Evolutionary conservation across 2,113 vertebrate genomes (phyloP), one percentile per base, ranked within the genome.

Genomic region (Silurus meridionalis): DNA sequence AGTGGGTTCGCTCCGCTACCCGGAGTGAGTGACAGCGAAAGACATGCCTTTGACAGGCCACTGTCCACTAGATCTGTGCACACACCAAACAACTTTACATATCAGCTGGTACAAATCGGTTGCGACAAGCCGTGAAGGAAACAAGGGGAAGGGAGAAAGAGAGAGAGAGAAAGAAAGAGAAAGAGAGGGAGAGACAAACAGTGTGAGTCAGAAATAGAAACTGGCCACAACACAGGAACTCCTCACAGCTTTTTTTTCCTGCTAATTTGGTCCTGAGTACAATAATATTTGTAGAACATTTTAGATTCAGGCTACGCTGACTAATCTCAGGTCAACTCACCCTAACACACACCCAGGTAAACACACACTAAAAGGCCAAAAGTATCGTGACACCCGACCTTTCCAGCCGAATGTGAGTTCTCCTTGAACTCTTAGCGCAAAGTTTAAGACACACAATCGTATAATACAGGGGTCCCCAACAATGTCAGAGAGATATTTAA

Each of bases 41-140:
- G 88, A 89, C 86, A 91, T 88, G 88, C 23, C 83, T 89, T 69
- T 91, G 91, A 92, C 91, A 91, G 58, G 17, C 17, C 87, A 88
- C 88, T 90, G 87, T 90, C 90, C 88, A 84, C 69, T 87, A 71
- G 84, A 90, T 88, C 83, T 89, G 83, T 77, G 87, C 72, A 77
- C 87, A 83, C 81, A 83, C 80, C 83, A 83, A 88, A 77, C 88
- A 69, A 87, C 84, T 82, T 84, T 63, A 83, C 82, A 85, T 82
- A 83, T 69, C 37, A 28, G 58, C 80, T 85, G 55, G 75, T 85
- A 83, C 50, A 80, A 87, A 92, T 86, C 67, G 67, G 85, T 81
- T 89, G 23, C 46, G 89, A 91, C 91, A 88, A 84, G 87, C 72
- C 48, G 78, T 50, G 81, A 84, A 81, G 77, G 60, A 85, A 87